Percentiles rank a stretch among this genome's conserved stretches.
These are phyloP conservation scores for Platichthys flesus DNA, from an alignment of 2,113 vertebrate species.

Conservation along the genomic window DNA sequence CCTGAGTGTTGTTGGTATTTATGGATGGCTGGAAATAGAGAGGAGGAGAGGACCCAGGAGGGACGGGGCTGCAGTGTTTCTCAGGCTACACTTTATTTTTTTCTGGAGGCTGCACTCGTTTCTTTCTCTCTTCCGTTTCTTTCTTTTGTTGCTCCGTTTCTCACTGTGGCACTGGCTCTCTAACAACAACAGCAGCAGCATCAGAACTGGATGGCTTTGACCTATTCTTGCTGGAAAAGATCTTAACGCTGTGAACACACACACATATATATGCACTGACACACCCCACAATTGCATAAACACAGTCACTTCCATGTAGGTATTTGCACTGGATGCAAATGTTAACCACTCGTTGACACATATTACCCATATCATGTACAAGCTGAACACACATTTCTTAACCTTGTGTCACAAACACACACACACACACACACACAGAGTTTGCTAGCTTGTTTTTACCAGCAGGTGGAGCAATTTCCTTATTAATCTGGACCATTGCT, in stretches of 20 bases:
- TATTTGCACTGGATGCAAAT: neutral
- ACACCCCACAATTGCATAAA: neutral
- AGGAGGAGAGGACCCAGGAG: slow-evolving; percentile 58
- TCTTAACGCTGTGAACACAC: slow-evolving; percentile 43
- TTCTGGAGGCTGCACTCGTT: slow-evolving; percentile 54
- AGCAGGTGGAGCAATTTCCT: slow-evolving; percentile 46
- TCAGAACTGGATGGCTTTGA: slow-evolving; percentile 77
- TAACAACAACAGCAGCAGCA: slow-evolving; percentile 66
- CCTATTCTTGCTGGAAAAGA: slow-evolving; percentile 69
- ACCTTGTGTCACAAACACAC: too few species aligned
- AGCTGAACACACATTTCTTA: slow-evolving; percentile 4
- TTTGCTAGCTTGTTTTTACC: slow-evolving; percentile 21
- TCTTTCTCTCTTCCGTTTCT: slow-evolving; percentile 21
- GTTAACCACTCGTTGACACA: neutral
- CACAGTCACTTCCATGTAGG: slow-evolving; percentile 3
- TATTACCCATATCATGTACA: too few species aligned
- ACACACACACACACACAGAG: neutral
- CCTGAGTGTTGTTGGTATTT: slow-evolving; percentile 72
- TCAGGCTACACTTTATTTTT: slow-evolving; percentile 48
- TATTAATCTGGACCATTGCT: slow-evolving; percentile 37
- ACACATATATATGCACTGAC: slow-evolving; percentile 9
- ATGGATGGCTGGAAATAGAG: slow-evolving; percentile 29
- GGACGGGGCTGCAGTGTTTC: slow-evolving; percentile 62
- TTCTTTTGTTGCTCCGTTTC: slow-evolving; percentile 52
- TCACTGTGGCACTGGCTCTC: slow-evolving; percentile 70